Base-by-base conservation (phyloP, 2,797 vertebrate species). In the Cyclopterus lumpus region DNA sequence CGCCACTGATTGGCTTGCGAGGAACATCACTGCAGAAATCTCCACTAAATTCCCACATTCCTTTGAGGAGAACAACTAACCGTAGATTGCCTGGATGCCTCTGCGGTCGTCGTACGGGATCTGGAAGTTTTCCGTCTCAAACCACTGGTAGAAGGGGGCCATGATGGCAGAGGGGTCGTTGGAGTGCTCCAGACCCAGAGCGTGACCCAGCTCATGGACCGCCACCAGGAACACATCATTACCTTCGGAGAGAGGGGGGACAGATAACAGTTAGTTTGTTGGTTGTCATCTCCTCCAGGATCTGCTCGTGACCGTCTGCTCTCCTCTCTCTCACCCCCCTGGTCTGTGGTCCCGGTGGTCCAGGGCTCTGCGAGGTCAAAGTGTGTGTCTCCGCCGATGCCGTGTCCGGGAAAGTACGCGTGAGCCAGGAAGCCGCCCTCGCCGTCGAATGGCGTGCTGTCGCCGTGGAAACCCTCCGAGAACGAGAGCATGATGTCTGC, bases 101-200 rank as follows among this genome's bases (percentile, higher is more conserved):
- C 87, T 93, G 64, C 94, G 96, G 86, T 98, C 97, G 14, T 98
- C 97, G 0, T 96, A 95, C 0, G 97, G 97, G 46, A 98, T 91
- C 68, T 95, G 92, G 32, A 98, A 98, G 93, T 96, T 96, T 68
- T 97, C 95, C 0, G 96, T 97, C 51, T 98, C 97, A 89, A 98
- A 97, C 97, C 97, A 98, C 78, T 98, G 97, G 91, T 98, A 98
- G 90, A 98, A 98, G 0, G 97, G 97, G 0, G 97, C 97, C 97
- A 98, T 98, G 92, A 98, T 97, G 88, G 97, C 97, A 0, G 96
- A 95, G 0, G 97, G 97, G 68, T 97, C 91, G 3, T 94, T 96
- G 10, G 97, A 97, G 86, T 98, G 97, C 82, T 98, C 97, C 61
- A 98, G 92, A 34, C 97, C 97, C 73, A 98, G 88, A 26, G 97